Evolutionary conservation across 2,888 invertebrate species (phyloP).

Genomic region (Cephus nigrinus): DNA sequence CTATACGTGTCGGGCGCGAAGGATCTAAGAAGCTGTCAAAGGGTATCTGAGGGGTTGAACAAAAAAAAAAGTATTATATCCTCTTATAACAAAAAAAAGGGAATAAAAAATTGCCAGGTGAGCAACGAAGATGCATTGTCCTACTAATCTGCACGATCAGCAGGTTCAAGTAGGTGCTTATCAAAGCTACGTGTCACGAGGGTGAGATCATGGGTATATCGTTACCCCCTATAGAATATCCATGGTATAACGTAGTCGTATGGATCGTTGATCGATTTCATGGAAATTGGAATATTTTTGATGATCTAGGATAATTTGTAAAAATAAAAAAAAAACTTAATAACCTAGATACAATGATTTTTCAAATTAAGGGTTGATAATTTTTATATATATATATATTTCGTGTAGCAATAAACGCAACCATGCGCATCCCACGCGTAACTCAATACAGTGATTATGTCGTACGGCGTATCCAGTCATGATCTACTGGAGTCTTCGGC

Average conservation of each 20-base stretch:
- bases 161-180: slow-evolving; percentile 49
- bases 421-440: slow-evolving; percentile 32
- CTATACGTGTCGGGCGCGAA: background rate
- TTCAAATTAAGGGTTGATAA: background rate
- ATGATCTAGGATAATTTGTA: background rate
- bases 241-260: slow-evolving; percentile 1
- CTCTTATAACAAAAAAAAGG: slow-evolving; percentile 35
- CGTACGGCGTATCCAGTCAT: slow-evolving; percentile 29
- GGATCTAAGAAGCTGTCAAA: slow-evolving; percentile 1
- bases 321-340: background rate
- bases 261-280: background rate
- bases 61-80: background rate
- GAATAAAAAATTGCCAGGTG: slow-evolving; percentile 48
- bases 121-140: slow-evolving; percentile 57
- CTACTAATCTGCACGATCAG: slow-evolving; percentile 57
- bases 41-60: slow-evolving; percentile 8
- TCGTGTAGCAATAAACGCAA: background rate
- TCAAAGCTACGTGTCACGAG: slow-evolving; percentile 40
- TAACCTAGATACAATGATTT: background rate
- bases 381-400: background rate
- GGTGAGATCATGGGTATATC: slow-evolving; percentile 6
- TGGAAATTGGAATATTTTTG: background rate
- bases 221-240: slow-evolving; percentile 32
- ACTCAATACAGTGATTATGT: slow-evolving; percentile 38
- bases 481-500: slow-evolving; percentile 31